Evolutionary conservation across 2,113 vertebrate genomes (phyloP).

Genomic region (Casuarius casuarius): DNA sequence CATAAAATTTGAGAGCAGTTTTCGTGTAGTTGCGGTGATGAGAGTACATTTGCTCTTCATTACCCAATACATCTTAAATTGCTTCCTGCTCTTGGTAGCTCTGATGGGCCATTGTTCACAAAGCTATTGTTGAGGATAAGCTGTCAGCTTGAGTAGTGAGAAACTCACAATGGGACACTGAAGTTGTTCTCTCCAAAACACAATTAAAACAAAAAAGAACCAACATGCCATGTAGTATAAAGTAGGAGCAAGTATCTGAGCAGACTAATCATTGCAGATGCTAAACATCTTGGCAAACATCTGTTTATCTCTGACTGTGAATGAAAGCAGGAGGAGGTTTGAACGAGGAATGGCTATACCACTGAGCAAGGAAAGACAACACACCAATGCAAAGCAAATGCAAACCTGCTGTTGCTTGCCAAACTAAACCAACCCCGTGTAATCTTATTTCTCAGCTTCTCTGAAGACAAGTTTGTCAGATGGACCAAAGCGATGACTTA

Average conservation of each 20-base stretch:
- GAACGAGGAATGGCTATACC: neutral
- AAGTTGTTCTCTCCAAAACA: slow-evolving; percentile 53
- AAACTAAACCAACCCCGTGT: neutral
- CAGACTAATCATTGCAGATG: slow-evolving; percentile 10
- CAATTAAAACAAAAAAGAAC: neutral
- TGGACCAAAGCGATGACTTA: neutral
- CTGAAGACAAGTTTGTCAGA: neutral
- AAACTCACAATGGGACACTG: slow-evolving; percentile 45
- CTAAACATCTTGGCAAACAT: slow-evolving; percentile 18
- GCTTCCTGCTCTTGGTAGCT: slow-evolving; percentile 57
- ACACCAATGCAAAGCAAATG: neutral
- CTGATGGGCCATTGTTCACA: slow-evolving; percentile 67
- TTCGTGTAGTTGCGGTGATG: slow-evolving; percentile 47
- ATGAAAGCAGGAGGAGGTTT: neutral
- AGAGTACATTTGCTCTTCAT: slow-evolving; percentile 63
- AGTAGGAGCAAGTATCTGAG: slow-evolving; percentile 35
- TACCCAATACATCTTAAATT: slow-evolving; percentile 60
- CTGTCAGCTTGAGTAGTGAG: slow-evolving; percentile 23
- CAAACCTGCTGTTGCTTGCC: neutral
- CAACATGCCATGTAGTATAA: neutral
- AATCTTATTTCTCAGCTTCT: neutral
- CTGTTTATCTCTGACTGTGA: neutral
- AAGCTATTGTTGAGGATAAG: slow-evolving; percentile 36
- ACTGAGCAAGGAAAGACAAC: neutral
- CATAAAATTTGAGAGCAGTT: slow-evolving; percentile 54